Percentiles rank a stretch among this genome's conserved stretches.
phyloP scores from a whole-genome alignment of 2,888 invertebrate genomes.

The Drymonia ruficornis region DNA sequence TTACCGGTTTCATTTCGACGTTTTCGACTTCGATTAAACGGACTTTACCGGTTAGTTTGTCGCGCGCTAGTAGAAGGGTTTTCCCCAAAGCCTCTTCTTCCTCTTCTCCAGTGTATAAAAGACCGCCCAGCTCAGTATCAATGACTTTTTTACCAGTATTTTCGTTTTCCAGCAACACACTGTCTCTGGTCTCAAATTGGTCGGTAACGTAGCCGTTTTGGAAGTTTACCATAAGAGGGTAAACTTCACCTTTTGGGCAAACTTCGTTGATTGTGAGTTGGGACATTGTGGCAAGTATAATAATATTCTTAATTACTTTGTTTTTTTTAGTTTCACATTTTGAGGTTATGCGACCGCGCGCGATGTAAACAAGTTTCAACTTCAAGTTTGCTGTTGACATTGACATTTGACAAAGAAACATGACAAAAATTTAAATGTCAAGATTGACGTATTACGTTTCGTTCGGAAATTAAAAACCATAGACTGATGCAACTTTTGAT shows the following conservation, averaged over 20 bases:
- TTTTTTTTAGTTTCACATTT: conserved; percentile 14
- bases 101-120: conserved; percentile 67
- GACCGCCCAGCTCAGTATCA: conserved; percentile 48
- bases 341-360: not conserved
- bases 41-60: conserved; percentile 66
- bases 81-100: conserved; percentile 53
- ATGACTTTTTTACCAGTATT: conserved; percentile 46
- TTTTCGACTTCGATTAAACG: conserved; percentile 59
- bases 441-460: not conserved
- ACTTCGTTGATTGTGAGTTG: conserved; percentile 63
- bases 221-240: conserved; percentile 61
- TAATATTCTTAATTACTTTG: too few species aligned
- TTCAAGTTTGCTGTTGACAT: conserved; percentile 13
- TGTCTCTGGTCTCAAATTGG: conserved; percentile 48
- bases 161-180: conserved; percentile 50
- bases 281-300: conserved; percentile 38
- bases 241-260: conserved; percentile 46
- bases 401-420: not conserved
- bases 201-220: conserved; percentile 69
- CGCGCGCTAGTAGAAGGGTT: conserved; percentile 60
- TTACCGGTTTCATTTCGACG: conserved; percentile 58
- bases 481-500: not conserved
- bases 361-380: not conserved
- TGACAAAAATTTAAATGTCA: too few species aligned
- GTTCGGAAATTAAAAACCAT: not conserved